Conservation (phyloP, 2,797 vertebrate genomes). For the Microcaecilia unicolor region DNA sequence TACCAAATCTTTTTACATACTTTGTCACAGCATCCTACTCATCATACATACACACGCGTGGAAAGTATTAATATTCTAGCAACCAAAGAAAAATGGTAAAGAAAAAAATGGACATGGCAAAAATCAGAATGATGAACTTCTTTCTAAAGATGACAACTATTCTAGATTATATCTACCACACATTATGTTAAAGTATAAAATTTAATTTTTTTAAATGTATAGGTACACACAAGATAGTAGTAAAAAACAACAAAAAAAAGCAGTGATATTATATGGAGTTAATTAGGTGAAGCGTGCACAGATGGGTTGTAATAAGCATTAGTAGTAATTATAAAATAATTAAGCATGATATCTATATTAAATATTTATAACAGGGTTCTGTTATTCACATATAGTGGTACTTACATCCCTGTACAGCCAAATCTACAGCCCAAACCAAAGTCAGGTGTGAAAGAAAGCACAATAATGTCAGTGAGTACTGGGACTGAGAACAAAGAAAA, state of each 20-base stretch:
- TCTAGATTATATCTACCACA: no score
- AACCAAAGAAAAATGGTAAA: no score
- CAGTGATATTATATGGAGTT: constrained; percentile 42
- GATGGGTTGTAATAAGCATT: constrained; percentile 48
- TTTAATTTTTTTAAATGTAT: constrained; percentile 11
- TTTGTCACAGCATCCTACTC: no score
- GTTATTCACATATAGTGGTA: constrained; percentile 91
- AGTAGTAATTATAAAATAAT: constrained; percentile 42
- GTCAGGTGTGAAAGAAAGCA: constrained; percentile 96
- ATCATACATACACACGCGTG: no score
- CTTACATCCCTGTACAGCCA: constrained; percentile 99
- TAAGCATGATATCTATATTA: constrained; percentile 50
- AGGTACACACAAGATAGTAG: constrained; percentile 37
- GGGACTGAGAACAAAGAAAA: constrained; percentile 76
- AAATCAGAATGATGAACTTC: no score
- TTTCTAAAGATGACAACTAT: no score
- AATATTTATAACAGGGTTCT: constrained; percentile 59
- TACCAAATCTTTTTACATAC: no score
- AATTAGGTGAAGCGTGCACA: constrained; percentile 63
- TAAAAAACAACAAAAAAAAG: constrained; percentile 44
- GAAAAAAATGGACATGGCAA: no score
- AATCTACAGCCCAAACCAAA: constrained; percentile 98
- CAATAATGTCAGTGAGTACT: constrained; percentile 98
- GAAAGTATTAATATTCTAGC: background rate
- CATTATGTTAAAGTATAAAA: no score